phyloP scores from a whole-genome alignment of 2,113 vertebrate species.

The Phylloscopus trochiloides region DNA sequence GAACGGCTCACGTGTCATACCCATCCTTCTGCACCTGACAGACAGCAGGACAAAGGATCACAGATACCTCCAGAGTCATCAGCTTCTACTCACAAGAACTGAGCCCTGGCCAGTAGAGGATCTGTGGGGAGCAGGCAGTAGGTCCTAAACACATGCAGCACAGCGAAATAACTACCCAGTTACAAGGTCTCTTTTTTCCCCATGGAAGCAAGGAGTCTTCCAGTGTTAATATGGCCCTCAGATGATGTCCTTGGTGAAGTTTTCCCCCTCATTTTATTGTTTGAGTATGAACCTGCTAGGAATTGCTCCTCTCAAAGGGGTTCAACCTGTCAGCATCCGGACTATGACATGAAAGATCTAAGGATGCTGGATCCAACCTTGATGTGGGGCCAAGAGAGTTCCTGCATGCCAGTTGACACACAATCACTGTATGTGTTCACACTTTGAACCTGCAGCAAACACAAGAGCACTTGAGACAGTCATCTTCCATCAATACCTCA shows the following conservation, averaged over 20 bases:
- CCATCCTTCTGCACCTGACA: background rate
- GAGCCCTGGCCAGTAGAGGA: background rate
- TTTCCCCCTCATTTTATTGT: background rate
- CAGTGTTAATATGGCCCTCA: background rate
- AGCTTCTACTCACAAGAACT: background rate
- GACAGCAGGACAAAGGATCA: background rate
- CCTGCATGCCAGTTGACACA: background rate
- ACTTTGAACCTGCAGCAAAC: background rate
- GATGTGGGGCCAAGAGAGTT: background rate
- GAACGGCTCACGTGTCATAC: background rate
- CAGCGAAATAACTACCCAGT: background rate
- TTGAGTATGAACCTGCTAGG: background rate
- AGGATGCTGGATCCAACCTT: background rate
- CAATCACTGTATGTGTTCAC: background rate
- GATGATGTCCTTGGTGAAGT: background rate
- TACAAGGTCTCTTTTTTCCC: background rate
- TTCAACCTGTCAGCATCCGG: background rate
- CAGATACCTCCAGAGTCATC: background rate
- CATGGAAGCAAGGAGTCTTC: background rate
- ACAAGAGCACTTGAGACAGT: background rate
- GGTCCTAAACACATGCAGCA: background rate
- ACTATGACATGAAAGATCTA: background rate
- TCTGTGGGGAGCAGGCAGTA: background rate
- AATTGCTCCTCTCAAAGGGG: background rate
- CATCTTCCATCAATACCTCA: background rate